Conservation (phyloP, 2,797 vertebrate species). For the Caiman crocodilus region DNA sequence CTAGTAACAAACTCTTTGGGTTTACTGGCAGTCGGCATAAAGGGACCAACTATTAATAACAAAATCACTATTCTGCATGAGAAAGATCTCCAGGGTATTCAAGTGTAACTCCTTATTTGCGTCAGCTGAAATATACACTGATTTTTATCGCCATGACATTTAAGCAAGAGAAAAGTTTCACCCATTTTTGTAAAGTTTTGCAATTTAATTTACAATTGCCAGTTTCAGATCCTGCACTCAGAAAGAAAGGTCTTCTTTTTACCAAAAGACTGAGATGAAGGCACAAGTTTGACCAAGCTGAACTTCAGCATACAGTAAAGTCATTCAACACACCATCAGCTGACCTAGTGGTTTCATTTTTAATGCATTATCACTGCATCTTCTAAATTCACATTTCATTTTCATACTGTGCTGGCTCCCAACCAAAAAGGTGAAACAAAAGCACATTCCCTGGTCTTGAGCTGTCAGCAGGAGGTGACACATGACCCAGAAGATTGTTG, state of each 20-base stretch:
- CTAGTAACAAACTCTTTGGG: constrained; percentile 35
- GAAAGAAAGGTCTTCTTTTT: constrained; percentile 26
- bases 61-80: constrained; percentile 60
- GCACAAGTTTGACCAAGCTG: constrained; percentile 33
- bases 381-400: constrained; percentile 10
- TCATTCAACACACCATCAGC: neutral
- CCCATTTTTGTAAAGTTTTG: neutral
- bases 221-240: constrained; percentile 51
- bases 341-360: constrained; percentile 52
- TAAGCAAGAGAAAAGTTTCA: constrained; percentile 39
- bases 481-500: neutral
- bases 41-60: constrained; percentile 70
- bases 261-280: neutral
- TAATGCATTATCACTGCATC: constrained; percentile 1
- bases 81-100: constrained; percentile 46
- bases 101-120: constrained; percentile 66
- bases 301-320: neutral
- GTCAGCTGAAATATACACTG: constrained; percentile 51
- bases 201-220: neutral
- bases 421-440: neutral
- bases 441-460: neutral
- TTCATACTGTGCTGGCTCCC: neutral
- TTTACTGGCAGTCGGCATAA: constrained; percentile 72
- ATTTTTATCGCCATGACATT: constrained; percentile 24
- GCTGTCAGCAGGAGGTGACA: neutral